Evolutionary conservation across 2,797 vertebrate species (phyloP), one percentile per base, ranked within the genome.

Genomic region (Carcharodon carcharias): DNA sequence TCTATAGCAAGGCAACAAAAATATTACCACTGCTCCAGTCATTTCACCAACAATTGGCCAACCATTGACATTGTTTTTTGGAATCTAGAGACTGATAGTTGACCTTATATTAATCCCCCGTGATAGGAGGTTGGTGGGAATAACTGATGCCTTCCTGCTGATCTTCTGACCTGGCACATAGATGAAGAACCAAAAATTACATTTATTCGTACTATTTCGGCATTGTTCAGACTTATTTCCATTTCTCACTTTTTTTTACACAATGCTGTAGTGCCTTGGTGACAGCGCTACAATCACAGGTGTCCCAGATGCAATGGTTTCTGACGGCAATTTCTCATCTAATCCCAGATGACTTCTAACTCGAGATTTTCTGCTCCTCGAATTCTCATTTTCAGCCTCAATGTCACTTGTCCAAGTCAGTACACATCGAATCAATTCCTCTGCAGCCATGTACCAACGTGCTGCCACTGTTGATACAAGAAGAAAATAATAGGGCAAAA

Each of bases 361-460:
- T 7, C 3, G 56, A n/a, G 31, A 92, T 92, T 61, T n/a, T n/a
- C 89, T 92, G 89, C 31, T 6, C 28, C 31, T n/a, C 31, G 58
- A 58, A 92, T 92, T 61, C 9, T 92, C 56, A 61, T 58, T 92
- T 54, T 8, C 56, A 63, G 31, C 56, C 89, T 92, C 89, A 92
- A 18, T 63, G 56, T 85, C 40, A 40, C 40, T 7, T 63, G 89
- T 61, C 58, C 14, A 26, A 35, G 89, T 92, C 58, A n/a, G 31
- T n/a, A 61, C 56, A 92, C 58, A 92, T 92, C 58, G 58, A 89
- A 89, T 89, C 87, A 58, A 63, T 92, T 40, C 89, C 88, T 91
- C 56, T n/a, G 88, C 31, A 91, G 31, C 56, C 56, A 61, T 35
- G 56, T 35, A n/a, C 35, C 31, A 92, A 63, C n/a, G 12, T 63